Base-by-base conservation (phyloP, 2,888 invertebrate genomes). In the Tenthredo notha region DNA sequence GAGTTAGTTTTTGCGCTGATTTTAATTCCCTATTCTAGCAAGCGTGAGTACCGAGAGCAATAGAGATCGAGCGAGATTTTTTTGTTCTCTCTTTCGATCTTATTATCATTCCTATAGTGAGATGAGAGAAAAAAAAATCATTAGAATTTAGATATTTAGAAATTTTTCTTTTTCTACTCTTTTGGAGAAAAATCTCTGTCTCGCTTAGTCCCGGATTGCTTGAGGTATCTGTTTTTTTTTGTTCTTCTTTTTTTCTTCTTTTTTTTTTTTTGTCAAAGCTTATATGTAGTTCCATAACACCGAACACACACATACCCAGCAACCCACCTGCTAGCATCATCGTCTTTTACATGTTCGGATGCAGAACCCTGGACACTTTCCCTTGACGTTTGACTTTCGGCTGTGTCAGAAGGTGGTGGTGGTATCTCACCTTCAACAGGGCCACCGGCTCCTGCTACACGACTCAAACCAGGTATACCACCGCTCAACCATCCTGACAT, bases 401-500 rank as follows among this genome's bases (percentile, higher is more conserved):
- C 94, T 94, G n/a, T 92, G 90, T 85, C 94, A 89, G 58, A 94
- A 94, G 21, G 93, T 93, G 2, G 94, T 93, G 86, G 94, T 5
- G 94, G 90, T 9, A 94, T 92, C 86, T 95, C 94, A 84, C 93
- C 94, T 85, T 95, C 94, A 21, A 94, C 94, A 33, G 86, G 87
- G 37, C 90, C 89, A 37, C 92, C 92, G 40, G 89, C 91, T 82
- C 94, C 94, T 33, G 90, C 87, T 40, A 92, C 93, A 4, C 95
- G 94, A 12, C 96, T 95, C 87, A 97, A 94, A 86, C 97, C 97
- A 7, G 97, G 97, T 87, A 96, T 96, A 77, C 97, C 96, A 75
- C 96, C 96, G 86, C 97, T 96, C 85, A 98, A 95, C 96, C 98
- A 98, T 70, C 97, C 97, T n/a, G 96, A 96, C 95, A 97, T 96